phyloP scores from a whole-genome alignment of 1,140 invertebrate species.

The Saccostrea cuccullata region DNA sequence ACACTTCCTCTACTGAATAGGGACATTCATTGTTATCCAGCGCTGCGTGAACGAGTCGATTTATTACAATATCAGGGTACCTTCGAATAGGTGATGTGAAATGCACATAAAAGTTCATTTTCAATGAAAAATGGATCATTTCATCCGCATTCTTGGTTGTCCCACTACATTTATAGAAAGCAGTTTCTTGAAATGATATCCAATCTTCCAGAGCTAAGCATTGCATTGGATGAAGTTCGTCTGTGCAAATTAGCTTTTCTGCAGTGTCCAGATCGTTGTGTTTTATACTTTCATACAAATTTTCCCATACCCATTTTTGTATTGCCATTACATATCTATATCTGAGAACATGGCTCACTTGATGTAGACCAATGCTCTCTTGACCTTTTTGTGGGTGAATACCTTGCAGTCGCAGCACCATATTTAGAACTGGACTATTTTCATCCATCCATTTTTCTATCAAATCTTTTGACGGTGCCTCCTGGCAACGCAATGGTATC shows the following conservation, averaged over 20 bases:
- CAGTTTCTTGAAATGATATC: conserved; percentile 56
- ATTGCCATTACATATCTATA: conserved; percentile 35
- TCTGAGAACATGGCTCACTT: conserved; percentile 3
- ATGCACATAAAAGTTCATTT: conserved; percentile 55
- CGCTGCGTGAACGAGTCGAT: conserved; percentile 56
- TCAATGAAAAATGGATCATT: conserved; percentile 51
- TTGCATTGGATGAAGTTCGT: conserved; percentile 58
- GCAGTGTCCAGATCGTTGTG: conserved; percentile 20
- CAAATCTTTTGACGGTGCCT: conserved; percentile 53
- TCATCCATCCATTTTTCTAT: conserved; percentile 53
- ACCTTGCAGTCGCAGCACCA: conserved; percentile 58
- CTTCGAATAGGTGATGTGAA: conserved; percentile 61
- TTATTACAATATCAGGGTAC: conserved; percentile 55
- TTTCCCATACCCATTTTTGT: conserved; percentile 44
- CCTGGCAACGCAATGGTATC: conserved; percentile 57
- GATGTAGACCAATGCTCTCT: conserved; percentile 10
- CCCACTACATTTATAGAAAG: conserved; percentile 58
- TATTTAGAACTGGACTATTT: conserved; percentile 46
- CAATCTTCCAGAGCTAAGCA: conserved; percentile 52
- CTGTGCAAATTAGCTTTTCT: conserved; percentile 40
- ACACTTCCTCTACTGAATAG: conserved; percentile 54
- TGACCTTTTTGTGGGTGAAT: background rate
- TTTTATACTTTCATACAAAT: background rate
- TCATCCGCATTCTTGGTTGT: background rate
- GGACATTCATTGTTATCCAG: conserved; percentile 29